These are phyloP conservation scores for Triplophysa bombifrons DNA, from an alignment of 2,797 vertebrate genomes.

Conservation along the genomic window DNA sequence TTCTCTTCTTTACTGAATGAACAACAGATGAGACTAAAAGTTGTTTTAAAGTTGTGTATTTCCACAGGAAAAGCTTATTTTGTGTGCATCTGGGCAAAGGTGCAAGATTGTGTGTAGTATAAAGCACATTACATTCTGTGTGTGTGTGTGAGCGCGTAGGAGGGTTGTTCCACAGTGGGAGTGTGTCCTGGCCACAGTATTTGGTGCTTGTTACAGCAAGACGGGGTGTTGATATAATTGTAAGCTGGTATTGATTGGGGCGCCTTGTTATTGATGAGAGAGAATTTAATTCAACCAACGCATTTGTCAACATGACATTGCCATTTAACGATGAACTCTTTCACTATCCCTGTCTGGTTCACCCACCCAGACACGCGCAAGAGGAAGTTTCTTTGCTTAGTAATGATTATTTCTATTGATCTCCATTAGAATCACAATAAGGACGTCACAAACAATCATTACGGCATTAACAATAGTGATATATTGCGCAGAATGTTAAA, in stretches of 20 bases:
- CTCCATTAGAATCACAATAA: neutral
- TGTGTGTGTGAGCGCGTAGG: constrained; percentile 6
- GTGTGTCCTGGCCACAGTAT: constrained; percentile 52
- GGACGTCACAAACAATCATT: neutral
- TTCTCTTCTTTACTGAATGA: constrained; percentile 11
- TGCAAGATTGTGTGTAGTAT: too few relatives aligned
- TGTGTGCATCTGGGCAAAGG: neutral
- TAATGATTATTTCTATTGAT: constrained; percentile 41
- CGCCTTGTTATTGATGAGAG: constrained; percentile 80
- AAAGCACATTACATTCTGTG: neutral
- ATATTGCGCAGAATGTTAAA: too few relatives aligned
- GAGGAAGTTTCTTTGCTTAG: constrained; percentile 26
- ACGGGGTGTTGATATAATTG: constrained; percentile 78
- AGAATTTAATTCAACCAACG: constrained; percentile 84
- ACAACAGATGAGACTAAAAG: neutral
- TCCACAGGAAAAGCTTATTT: neutral
- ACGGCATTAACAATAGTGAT: neutral
- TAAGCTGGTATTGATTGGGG: constrained; percentile 79
- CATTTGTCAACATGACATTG: constrained; percentile 83
- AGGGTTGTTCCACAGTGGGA: constrained; percentile 48
- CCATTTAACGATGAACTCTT: constrained; percentile 80
- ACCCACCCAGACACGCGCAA: constrained; percentile 36
- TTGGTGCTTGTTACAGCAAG: constrained; percentile 57
- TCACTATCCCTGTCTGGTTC: constrained; percentile 46
- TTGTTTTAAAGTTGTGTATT: neutral